Conservation (phyloP, 2,113 vertebrate species). For the Hyaena hyaena region DNA sequence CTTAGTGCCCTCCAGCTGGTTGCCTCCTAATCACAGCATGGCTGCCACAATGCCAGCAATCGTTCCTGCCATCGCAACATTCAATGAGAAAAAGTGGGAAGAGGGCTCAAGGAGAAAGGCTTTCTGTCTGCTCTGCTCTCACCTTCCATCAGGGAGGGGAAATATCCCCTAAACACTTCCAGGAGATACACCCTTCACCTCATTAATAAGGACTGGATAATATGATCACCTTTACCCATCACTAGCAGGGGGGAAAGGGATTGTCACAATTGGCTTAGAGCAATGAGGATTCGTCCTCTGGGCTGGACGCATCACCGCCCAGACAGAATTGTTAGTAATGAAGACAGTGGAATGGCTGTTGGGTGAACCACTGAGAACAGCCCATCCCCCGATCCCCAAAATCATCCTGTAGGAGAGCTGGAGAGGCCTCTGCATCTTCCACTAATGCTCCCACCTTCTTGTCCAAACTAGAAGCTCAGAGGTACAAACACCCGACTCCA, state of each 20-base stretch:
- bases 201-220: not conserved
- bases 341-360: not conserved
- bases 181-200: not conserved
- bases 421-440: not conserved
- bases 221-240: not conserved
- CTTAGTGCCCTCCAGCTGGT: not conserved
- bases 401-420: not conserved
- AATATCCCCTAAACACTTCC: not conserved
- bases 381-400: no score
- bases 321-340: not conserved
- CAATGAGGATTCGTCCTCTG: not conserved
- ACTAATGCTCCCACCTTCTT: not conserved
- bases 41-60: not conserved
- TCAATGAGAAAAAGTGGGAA: constrained; percentile 1
- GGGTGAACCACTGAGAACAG: not conserved
- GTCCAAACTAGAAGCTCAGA: not conserved
- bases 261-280: not conserved
- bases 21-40: not conserved
- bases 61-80: not conserved
- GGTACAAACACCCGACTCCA: not conserved
- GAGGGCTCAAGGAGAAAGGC: not conserved
- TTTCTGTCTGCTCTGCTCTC: not conserved
- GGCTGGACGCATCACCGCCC: not conserved
- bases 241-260: not conserved
- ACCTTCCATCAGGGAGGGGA: not conserved